Evolutionary conservation across 2,113 vertebrate species (phyloP).

Genomic region (Zosterops borbonicus): DNA sequence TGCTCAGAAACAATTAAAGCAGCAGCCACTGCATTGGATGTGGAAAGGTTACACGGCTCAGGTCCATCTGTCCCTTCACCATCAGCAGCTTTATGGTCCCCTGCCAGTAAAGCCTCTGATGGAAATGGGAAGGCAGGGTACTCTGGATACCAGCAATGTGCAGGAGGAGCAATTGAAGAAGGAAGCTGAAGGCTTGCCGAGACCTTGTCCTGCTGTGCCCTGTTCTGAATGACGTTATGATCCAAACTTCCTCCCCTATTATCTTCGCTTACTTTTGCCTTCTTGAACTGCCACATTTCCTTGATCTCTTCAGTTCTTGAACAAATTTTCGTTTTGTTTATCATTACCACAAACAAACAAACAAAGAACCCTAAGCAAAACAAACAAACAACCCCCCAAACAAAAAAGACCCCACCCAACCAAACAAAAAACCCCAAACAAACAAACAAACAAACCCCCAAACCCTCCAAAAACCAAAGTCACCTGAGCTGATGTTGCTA

Average conservation of each 20-base stretch:
- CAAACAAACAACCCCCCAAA: neutral
- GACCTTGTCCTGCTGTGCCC: neutral
- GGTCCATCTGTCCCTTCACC: neutral
- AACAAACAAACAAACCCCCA: neutral
- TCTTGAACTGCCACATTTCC: neutral
- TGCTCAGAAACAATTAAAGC: slow-evolving; percentile 36
- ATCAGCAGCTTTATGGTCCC: neutral
- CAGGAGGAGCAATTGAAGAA: neutral
- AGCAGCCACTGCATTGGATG: neutral
- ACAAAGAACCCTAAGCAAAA: rapidly evolving
- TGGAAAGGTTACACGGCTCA: neutral
- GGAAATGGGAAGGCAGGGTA: neutral
- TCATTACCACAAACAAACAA: neutral
- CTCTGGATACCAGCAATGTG: neutral
- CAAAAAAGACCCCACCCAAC: neutral
- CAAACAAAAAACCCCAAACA: neutral
- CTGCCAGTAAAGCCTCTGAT: neutral
- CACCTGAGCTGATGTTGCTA: neutral
- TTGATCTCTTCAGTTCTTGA: neutral
- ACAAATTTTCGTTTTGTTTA: neutral
- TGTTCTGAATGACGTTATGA: neutral
- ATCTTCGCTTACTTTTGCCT: neutral
- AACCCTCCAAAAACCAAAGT: too few species aligned
- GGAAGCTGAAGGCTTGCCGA: neutral
- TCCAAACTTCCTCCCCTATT: neutral